phyloP scores from a whole-genome alignment of 2,888 invertebrate species.

The Osedax frankpressi region DNA sequence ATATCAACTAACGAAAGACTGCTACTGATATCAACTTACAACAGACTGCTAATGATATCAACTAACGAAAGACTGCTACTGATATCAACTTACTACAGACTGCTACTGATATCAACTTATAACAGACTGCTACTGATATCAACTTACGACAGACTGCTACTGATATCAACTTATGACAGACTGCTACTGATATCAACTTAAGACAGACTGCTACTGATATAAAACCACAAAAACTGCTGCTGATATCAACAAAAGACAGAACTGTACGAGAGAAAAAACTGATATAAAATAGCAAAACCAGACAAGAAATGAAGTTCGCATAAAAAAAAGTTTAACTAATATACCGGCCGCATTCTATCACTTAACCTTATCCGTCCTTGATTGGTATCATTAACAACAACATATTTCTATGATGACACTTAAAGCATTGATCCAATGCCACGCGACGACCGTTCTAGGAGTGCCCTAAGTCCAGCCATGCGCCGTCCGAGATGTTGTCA shows the following conservation, averaged over 20 bases:
- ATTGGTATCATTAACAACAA: not conserved
- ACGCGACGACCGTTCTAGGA: not conserved
- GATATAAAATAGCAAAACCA: conserved; percentile 2
- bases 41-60: too few species aligned
- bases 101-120: too few species aligned
- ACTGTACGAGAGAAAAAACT: not conserved
- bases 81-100: too few species aligned
- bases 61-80: too few species aligned
- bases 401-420: not conserved
- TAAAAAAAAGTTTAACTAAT: not conserved
- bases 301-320: not conserved
- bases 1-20: too few species aligned
- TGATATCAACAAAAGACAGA: not conserved
- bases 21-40: too few species aligned
- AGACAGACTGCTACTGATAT: not conserved
- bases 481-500: not conserved
- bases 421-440: not conserved
- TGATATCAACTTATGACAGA: not conserved
- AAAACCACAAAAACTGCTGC: not conserved
- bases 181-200: not conserved
- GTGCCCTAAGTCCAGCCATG: not conserved
- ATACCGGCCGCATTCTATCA: not conserved
- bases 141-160: not conserved
- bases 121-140: not conserved
- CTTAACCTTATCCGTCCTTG: not conserved